Evolutionary conservation across 2,113 vertebrate species (phyloP), one percentile per base, ranked within the genome.

Genomic region (Gnathonemus echidnorhynchus): DNA sequence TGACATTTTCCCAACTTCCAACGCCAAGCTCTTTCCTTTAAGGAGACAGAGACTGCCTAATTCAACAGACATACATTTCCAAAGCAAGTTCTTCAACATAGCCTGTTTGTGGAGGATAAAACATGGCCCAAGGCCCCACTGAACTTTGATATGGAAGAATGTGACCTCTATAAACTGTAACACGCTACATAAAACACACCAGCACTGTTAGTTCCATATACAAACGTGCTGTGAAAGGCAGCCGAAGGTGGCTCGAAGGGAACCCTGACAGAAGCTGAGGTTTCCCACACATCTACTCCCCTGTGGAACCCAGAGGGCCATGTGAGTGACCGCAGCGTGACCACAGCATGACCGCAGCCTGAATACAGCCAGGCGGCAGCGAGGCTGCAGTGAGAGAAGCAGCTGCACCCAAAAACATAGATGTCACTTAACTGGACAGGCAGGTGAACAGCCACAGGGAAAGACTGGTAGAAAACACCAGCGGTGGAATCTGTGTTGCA

Each of bases 111-210:
- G 24, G 42, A 87, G 31, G 62, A 85, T 88, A 49, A 35, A 86
- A 19, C 45, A 39, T 21, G 58, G 66, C 77, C 85, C 42, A 84
- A 50, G 19, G 39, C 17, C 39, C 21, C 8, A 11, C 27, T 83
- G 86, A 91, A 58, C 88, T 48, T 62, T 9, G 50, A 90, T 87
- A 80, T 52, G 80, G 66, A 91, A 86, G 86, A 89, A 92, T 85
- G 90, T 91, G 86, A 90, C 90, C 90, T 88, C 42, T 77, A 15
- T 56, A 88, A 80, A 15, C 90, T 89, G 39, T 62, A 27, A 45
- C 8, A 35, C 21, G 27, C 21, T 49, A 24, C 56, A 56, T 42
- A 48, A 91, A 90, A 90, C 24, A 88, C 58, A 89, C n/a, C 56
- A 4, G 24, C 31, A 21, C 48, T n/a, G n/a, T 53, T 21, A 39